These are phyloP conservation scores for Glaucopsyche alexis DNA, from an alignment of 2,888 invertebrate species.

Conservation along the genomic window DNA sequence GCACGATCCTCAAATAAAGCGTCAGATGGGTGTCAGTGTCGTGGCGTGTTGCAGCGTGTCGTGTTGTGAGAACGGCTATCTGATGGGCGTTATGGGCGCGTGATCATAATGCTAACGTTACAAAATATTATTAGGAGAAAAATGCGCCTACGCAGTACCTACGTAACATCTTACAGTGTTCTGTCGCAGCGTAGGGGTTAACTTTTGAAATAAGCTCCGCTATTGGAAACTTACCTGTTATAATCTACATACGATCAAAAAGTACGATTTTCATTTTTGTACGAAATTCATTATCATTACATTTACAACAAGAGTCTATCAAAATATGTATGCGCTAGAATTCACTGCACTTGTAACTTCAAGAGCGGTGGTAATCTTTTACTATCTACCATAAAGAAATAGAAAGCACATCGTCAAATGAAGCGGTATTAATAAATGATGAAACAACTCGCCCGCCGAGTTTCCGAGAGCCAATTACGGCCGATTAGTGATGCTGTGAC, in stretches of 20 bases:
- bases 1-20: slow-evolving; percentile 72
- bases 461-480: slow-evolving; percentile 29
- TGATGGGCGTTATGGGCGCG: slow-evolving; percentile 27
- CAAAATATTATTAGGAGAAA: background rate
- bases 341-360: no score
- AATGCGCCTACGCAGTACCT: background rate
- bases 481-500: slow-evolving; percentile 30
- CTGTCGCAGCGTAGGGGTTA: background rate
- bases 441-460: background rate
- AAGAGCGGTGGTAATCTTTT: background rate
- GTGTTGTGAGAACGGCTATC: slow-evolving; percentile 39
- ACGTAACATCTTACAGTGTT: background rate
- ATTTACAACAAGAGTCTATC: no score
- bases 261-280: no score
- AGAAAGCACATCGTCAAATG: background rate
- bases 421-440: slow-evolving; percentile 21
- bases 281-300: background rate
- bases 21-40: slow-evolving; percentile 48
- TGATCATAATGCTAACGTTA: slow-evolving; percentile 29
- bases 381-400: slow-evolving; percentile 7
- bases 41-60: slow-evolving; percentile 43
- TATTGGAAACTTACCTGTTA: background rate
- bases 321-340: no score
- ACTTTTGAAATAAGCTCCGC: no score
- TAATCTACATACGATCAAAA: no score